A percentile compares a stretch with the other conserved stretches of the same genome.
These are phyloP conservation scores for Lepus timidus DNA, from an alignment of 2,113 vertebrate genomes.

Conservation along the genomic window DNA sequence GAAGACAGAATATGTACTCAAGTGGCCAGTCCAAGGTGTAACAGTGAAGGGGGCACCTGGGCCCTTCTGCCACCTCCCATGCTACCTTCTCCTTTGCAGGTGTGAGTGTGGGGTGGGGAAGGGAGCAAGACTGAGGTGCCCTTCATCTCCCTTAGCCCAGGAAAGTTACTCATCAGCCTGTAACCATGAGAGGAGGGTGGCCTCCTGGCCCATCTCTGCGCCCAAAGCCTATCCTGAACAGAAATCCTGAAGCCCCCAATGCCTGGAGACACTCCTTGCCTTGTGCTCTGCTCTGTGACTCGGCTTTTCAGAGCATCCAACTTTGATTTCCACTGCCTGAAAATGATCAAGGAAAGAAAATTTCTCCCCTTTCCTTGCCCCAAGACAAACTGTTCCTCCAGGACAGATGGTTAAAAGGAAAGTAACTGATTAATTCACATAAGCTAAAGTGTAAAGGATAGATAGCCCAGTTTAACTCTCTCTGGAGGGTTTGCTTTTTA, in stretches of 20 bases:
- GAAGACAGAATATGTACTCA: too few species aligned
- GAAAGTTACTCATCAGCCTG: neutral
- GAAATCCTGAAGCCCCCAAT: neutral
- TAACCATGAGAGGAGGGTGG: rapidly evolving
- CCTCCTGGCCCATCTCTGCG: neutral
- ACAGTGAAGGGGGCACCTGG: neutral
- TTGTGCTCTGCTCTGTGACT: neutral
- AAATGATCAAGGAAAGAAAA: neutral
- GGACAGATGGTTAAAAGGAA: neutral
- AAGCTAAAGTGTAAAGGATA: neutral
- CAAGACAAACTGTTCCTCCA: neutral
- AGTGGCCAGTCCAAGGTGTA: too few species aligned
- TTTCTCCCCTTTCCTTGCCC: neutral
- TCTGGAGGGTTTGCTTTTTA: neutral
- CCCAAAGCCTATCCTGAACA: neutral
- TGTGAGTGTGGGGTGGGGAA: neutral
- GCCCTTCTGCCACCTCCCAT: neutral
- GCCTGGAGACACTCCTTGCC: too few species aligned
- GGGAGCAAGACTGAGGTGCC: neutral
- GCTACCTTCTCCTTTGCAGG: too few species aligned
- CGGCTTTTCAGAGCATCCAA: neutral
- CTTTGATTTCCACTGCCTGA: neutral
- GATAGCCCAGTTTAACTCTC: neutral
- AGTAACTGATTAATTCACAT: neutral
- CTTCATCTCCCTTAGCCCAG: neutral